Evolutionary conservation across 2,888 invertebrate species (phyloP), one percentile per base, ranked within the genome.

Genomic region (Nymphalis urticae): DNA sequence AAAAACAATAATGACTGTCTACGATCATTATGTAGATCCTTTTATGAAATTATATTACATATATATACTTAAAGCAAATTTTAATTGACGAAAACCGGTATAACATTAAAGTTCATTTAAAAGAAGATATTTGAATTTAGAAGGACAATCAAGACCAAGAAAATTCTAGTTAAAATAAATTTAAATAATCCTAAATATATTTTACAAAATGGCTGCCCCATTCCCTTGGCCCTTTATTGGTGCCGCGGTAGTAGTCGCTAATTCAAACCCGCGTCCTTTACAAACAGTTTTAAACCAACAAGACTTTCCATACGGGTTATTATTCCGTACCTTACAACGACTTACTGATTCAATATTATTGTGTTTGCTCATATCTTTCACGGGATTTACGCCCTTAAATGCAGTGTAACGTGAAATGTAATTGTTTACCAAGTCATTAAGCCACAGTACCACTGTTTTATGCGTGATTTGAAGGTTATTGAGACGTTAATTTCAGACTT

Each of bases 201-300:
- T 32, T 24, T 48, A 59, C 10, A 63, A 42, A 53, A 64, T 64
- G 66, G 60, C 21, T 16, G 32, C 48, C 62, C 73, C 73, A 74
- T 72, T 66, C 68, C 72, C 62, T 69, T 76, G 75, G 73, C 68
- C 76, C 83, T 86, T 88, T 88, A 81, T 76, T 75, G 73, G 73
- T 66, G 82, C 90, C 90, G 90, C 90, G 83, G 90, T 91, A 91
- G 90, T 80, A 89, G 82, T 79, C 81, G 90, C 90, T 91, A 91
- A 90, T 89, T 89, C 82, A 75, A 80, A 79, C 82, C 78, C 72
- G 79, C 81, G 82, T 90, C 90, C 90, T 90, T 82, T 72, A 76
- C 85, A 90, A 90, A 90, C 82, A 90, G 71, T 73, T 72, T 76
- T 79, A 81, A 85, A 84, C 80, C 82, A 89, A 89, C 87, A 89